Evolutionary conservation across 2,113 vertebrate genomes (phyloP), one percentile per base, ranked within the genome.

Genomic region (Jacana jacana): DNA sequence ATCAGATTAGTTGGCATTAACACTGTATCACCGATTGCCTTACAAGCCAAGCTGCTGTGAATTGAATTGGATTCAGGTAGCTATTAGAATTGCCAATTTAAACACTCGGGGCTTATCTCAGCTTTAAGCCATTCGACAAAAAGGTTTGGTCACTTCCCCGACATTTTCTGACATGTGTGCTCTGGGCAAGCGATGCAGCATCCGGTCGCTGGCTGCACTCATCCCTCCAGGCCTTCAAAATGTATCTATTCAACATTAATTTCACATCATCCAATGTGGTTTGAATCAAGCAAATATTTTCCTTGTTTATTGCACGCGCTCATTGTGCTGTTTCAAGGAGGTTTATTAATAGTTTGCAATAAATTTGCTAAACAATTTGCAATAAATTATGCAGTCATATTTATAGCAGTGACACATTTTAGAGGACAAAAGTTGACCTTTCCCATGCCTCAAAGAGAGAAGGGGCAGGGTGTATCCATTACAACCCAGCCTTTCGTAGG

Each of bases 291-390:
- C 77, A 97, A 97, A 96, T 97, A 97, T 96, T 97, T 97, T 58
- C 96, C 96, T 97, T 97, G 97, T 97, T 97, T 97, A 97, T 96
- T 97, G 95, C 96, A 95, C 76, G 55, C 90, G 7, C 89, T 81
- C 55, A 97, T 97, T 97, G 95, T 97, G 87, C 95, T 90, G 88
- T 95, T 97, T 97, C 93, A 89, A 95, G 93, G 87, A 87, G 93
- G 94, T 96, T 97, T 97, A 97, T 97, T 97, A 97, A 97, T 97
- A 97, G 97, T 97, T 97, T 94, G 96, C 91, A 96, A 97, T 97
- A 97, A 97, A 97, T 97, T 97, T 93, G 92, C 96, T 83, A 89
- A 97, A 97, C 97, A 97, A 97, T 97, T 97, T 97, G 95, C 97
- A 95, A 97, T 97, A 97, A 97, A 97, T 97, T 97, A 97, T 95